These are phyloP conservation scores for Sitophilus oryzae DNA, from an alignment of 1,140 invertebrate species.

Conservation along the genomic window DNA sequence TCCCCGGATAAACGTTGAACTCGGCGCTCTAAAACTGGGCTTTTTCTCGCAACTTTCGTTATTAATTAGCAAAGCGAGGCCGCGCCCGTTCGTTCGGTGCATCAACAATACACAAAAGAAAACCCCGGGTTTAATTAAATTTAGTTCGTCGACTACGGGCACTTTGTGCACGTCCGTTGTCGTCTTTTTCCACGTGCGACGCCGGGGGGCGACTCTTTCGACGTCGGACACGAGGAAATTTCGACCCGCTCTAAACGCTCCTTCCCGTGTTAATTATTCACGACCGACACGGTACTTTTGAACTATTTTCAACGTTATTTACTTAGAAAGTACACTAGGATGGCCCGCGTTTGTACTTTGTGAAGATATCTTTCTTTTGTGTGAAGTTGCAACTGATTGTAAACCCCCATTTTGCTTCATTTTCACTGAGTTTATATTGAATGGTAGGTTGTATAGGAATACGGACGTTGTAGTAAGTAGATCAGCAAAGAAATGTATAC, in stretches of 20 bases:
- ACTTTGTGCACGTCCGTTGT: not conserved
- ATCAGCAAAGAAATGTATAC: too few species aligned
- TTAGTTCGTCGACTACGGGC: not conserved
- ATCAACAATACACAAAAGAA: not conserved
- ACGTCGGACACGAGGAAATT: not conserved
- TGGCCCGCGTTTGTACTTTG: too few species aligned
- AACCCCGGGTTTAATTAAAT: not conserved
- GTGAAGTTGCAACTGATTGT: too few species aligned
- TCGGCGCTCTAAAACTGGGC: too few species aligned
- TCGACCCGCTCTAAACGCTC: not conserved
- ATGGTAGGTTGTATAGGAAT: too few species aligned
- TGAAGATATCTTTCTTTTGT: too few species aligned
- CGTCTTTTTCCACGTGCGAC: not conserved
- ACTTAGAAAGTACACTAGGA: too few species aligned
- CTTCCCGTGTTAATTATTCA: not conserved
- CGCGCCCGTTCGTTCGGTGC: too few species aligned
- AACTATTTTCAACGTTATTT: not conserved
- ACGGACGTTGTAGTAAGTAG: too few species aligned
- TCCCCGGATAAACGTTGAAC: too few species aligned
- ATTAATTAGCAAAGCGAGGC: not conserved
- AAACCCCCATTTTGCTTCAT: too few species aligned
- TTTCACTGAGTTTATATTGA: too few species aligned
- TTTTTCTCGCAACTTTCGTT: not conserved
- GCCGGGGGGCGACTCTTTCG: not conserved
- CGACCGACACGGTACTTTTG: not conserved